These are phyloP conservation scores for Rhabdomys pumilio DNA, from an alignment of 2,797 vertebrate species.

Conservation along the genomic window DNA sequence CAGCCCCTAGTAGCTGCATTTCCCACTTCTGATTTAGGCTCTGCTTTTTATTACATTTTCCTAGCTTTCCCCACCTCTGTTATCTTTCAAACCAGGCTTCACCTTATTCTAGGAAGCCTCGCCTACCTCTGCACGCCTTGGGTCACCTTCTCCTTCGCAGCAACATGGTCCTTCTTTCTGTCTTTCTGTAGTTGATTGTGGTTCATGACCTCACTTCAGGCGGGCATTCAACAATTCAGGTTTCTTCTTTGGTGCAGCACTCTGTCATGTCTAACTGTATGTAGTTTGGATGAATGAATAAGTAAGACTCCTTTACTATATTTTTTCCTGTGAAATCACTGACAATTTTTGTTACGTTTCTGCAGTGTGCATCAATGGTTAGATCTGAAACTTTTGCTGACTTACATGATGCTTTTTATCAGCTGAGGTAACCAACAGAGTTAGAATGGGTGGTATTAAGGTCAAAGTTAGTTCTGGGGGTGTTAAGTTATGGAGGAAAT, in stretches of 20 bases:
- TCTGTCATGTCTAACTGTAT: not conserved
- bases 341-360: not conserved
- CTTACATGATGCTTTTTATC: not conserved
- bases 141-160: not conserved
- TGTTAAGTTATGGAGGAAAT: slow-evolving; percentile 15
- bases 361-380: not conserved
- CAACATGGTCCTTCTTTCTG: not conserved
- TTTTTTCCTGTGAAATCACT: not conserved
- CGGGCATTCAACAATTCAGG: not conserved
- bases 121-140: not conserved
- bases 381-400: not conserved
- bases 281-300: not conserved
- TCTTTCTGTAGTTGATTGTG: not conserved
- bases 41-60: not conserved
- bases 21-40: slow-evolving; percentile 43
- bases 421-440: not conserved
- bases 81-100: not conserved
- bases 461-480: not conserved
- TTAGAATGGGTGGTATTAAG: not conserved
- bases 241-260: not conserved
- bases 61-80: not conserved
- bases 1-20: not conserved
- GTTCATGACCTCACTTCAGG: not conserved
- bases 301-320: not conserved
- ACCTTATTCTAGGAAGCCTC: not conserved